Evolutionary conservation across 2,888 invertebrate species (phyloP), one percentile per base, ranked within the genome.

Genomic region (Nomada lathburiana): DNA sequence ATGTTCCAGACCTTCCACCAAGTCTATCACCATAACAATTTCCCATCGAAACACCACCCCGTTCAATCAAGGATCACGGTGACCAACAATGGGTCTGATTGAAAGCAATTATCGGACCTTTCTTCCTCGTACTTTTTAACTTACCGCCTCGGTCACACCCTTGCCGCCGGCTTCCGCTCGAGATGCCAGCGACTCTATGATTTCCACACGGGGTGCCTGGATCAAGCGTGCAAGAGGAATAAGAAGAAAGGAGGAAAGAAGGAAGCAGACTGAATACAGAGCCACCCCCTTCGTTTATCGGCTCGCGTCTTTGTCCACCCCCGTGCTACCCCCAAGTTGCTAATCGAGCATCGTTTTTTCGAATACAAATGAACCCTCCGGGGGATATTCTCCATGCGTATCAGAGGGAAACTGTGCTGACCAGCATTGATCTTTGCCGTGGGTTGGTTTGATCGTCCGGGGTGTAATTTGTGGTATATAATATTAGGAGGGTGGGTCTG

Each of bases 61-160:
- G 26, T n/a, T 57, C 83, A 84, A 83, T 84, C 85, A 84, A 85
- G 86, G 79, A 86, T 83, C 84, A 80, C 86, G 73, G 76, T 80
- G 89, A 88, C 91, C 91, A 90, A 94, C 94, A 93, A 94, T 93
- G 90, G 92, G 86, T 91, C 92, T 94, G 93, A 94, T 94, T 93
- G 94, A 92, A 92, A 90, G 88, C 92, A 90, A 92, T 92, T 90
- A 90, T 92, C 91, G 89, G 90, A 74, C 83, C 79, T 82, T 83
- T 82, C 78, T 79, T 76, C 75, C 77, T 76, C 63, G 60, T 75
- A 69, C 77, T 87, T 90, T 89, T 89, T 88, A 88, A 83, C 84
- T 87, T 79, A 78, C 82, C 83, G 85, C 85, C 87, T 81, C 86
- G 81, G 82, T 85, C 89, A 90, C 91, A 91, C 90, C 90, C 87